Evolutionary conservation across 1,140 invertebrate species (phyloP), one percentile per base, ranked within the genome.

Genomic region (Limonius californicus): DNA sequence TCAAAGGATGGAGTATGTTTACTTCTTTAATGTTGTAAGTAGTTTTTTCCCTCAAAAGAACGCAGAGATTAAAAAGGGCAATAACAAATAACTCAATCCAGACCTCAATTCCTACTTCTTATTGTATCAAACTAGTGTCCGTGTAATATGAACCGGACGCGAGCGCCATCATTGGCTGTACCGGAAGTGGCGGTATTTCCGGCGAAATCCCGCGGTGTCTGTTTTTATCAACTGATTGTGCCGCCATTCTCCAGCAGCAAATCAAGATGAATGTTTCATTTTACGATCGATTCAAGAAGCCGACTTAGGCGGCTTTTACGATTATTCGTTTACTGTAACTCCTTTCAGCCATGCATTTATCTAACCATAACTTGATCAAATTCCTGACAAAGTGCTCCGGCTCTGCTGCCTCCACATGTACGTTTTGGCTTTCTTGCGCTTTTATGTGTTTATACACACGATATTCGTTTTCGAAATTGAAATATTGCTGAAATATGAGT

Each of bases 181-280:
- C 55, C 55, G 59, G 59, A 65, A 65, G 55, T 54, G 43, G 43
- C 50, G 43, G 59, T 54, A 65, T 65, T 65, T 65, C 63, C 63
- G 32, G 54, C 15, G 39, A 53, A 64, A 60, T 64, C 50, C 45
- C 47, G 43, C 57, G 62, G 50, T 57, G 62, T 64, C 57, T 60
- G 62, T 60, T 63, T 63, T 63, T 63, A 60, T 64, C 62, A 57
- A 59, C 20, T 23, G 39, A 55, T 59, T 56, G 57, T 50, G 57
- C 57, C 45, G 43, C 43, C 57, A 47, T 32, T 64, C 53, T 27
- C 21, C 43, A 14, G 57, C 21, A 64, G 57, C 39, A 64, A 64
- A 60, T 64, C 62, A 64, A 64, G 62, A 64, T 60, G 62, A 64
- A 64, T 64, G 62, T 64, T 61, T 64, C 57, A 57, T 60, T 59